Evolutionary conservation across 2,113 vertebrate species (phyloP), one percentile per base, ranked within the genome.

Genomic region (Menidia beryllina): DNA sequence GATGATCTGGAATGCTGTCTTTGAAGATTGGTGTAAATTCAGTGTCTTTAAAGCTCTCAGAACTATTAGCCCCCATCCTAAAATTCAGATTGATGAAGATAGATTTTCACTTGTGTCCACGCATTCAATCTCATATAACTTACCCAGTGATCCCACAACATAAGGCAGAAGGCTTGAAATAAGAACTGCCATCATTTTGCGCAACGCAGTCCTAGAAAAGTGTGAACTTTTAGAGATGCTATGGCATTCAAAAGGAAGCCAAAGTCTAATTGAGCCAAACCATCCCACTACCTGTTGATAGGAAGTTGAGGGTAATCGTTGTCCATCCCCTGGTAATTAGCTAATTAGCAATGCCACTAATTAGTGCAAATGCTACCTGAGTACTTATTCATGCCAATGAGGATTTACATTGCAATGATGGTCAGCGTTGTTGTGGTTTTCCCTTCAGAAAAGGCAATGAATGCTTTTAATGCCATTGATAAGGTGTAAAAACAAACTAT

Each of bases 281-380:
- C 65, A 60, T 13, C 8, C 34, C 60, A 13, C 2, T 73, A 81
- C 78, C 80, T 85, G 68, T 69, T 77, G 77, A 71, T 75, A 69
- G 13, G 52, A 68, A 68, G 72, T 61, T 17, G 26, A 81, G 71
- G 69, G 55, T 61, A 53, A 73, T 81, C 69, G 72, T 58, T 75
- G 62, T 80, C 57, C 62, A 52, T 50, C 69, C 59, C 43, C 38
- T 57, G 20, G 76, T 76, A 88, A 84, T 88, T 86, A 87, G 57
- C 69, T 84, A 84, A 87, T 77, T 75, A 70, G 52, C 38, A 75
- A 56, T 62, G 41, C 21, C n/a, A 70, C 54, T 69, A 82, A 84
- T 88, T 79, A 81, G 72, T 56, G 30, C 45, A 57, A 88, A 78
- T 83, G 75, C 69, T 82, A 23, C 79, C 66, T 14, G 39, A 51